These are phyloP conservation scores for Pteropus alecto DNA, from an alignment of 2,113 vertebrate species.

Conservation along the genomic window DNA sequence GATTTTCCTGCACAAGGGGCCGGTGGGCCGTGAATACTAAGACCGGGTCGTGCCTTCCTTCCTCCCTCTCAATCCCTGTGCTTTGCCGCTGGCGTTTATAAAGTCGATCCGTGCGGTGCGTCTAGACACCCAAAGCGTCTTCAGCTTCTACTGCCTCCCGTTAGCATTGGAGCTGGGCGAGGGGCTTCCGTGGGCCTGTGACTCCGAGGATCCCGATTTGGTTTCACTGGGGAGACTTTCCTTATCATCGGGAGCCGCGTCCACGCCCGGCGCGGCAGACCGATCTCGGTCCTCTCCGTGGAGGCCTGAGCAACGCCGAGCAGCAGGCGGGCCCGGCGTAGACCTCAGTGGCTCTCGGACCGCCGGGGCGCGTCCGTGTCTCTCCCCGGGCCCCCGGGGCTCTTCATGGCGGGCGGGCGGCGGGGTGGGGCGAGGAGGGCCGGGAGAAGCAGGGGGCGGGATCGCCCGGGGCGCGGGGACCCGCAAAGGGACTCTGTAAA, in stretches of 20 bases:
- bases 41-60: background rate
- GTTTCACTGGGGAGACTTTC: no score
- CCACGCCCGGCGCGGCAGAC: background rate
- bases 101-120: background rate
- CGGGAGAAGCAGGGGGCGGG: background rate
- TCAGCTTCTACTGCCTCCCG: background rate
- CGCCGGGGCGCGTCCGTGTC: rapidly evolving
- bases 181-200: background rate
- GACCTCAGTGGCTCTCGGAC: background rate
- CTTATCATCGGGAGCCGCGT: background rate
- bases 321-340: background rate
- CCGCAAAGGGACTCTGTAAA: background rate
- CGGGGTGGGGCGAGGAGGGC: background rate
- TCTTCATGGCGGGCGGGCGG: rapidly evolving
- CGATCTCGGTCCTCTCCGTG: rapidly evolving
- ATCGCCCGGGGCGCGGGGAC: background rate
- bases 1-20: rapidly evolving
- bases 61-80: no score
- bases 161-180: background rate
- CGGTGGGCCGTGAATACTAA: rapidly evolving
- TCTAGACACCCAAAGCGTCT: background rate
- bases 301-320: no score
- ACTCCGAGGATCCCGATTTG: no score
- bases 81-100: background rate
- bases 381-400: background rate